phyloP scores from a whole-genome alignment of 2,113 vertebrate genomes.

The Martes martes region DNA sequence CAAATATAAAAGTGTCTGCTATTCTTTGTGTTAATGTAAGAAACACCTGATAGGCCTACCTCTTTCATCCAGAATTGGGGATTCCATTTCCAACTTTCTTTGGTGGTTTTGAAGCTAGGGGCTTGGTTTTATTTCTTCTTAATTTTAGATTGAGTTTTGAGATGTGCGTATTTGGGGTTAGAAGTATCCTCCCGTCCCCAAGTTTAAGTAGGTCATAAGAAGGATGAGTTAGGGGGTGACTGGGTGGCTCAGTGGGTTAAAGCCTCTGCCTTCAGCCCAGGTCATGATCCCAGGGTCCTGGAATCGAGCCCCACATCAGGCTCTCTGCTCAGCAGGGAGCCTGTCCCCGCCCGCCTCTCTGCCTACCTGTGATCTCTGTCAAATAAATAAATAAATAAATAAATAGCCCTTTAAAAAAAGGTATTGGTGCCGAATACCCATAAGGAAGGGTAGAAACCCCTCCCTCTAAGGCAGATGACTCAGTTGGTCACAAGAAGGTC shows the following conservation, averaged over 20 bases:
- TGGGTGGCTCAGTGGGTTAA: too few relatives aligned
- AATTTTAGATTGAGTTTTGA: not conserved
- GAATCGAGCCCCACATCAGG: too few relatives aligned
- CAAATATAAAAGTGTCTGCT: not conserved
- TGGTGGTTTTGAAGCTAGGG: not conserved
- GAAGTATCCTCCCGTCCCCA: not conserved
- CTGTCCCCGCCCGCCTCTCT: too few relatives aligned
- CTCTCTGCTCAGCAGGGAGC: too few relatives aligned
- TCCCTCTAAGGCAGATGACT: not conserved
- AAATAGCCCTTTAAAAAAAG: too few relatives aligned
- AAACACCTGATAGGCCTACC: not conserved
- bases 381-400: too few relatives aligned
- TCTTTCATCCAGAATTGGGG: not conserved
- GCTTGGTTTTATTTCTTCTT: not conserved
- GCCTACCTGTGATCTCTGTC: too few relatives aligned
- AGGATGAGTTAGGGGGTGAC: not conserved
- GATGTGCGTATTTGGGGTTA: not conserved
- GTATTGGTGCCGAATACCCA: not conserved
- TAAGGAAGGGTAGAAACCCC: not conserved
- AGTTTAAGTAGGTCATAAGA: not conserved
- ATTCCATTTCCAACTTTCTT: not conserved
- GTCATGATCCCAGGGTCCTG: too few relatives aligned
- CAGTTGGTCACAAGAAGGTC: accelerated
- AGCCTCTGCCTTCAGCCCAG: too few relatives aligned
- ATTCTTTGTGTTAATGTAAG: not conserved